Evolutionary conservation across 2,888 invertebrate genomes (phyloP).

Genomic region (Lordiphosa fenestrarum): DNA sequence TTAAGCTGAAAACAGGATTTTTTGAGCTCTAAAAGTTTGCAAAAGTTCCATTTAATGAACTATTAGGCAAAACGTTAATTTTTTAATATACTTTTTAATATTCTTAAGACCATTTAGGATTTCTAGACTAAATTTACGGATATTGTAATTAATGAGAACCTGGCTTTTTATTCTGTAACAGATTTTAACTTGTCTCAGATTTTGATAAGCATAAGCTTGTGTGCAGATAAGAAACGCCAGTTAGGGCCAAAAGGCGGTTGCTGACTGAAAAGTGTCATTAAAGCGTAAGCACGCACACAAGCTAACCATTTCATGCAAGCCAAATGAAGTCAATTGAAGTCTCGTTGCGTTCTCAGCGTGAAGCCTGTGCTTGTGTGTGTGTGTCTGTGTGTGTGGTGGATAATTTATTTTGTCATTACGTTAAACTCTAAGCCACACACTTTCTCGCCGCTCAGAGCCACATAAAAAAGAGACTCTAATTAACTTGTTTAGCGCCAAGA

Average conservation of each 20-base stretch:
- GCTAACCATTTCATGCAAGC: conserved; percentile 14
- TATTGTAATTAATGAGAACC: no score
- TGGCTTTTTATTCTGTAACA: not conserved
- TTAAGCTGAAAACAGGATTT: no score
- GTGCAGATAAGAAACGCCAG: conserved; percentile 10
- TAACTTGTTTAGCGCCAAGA: conserved; percentile 69
- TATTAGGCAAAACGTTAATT: no score
- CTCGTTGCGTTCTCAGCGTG: conserved; percentile 13
- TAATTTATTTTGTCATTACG: conserved; percentile 76
- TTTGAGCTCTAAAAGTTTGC: no score
- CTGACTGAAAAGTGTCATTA: conserved; percentile 57
- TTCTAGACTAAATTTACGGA: no score
- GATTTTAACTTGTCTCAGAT: not conserved
- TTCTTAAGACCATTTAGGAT: no score
- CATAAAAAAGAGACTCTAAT: conserved; percentile 56
- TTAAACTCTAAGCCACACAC: conserved; percentile 52
- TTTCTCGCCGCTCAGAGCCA: conserved; percentile 16
- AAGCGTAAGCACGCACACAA: conserved; percentile 25
- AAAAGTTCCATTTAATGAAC: no score
- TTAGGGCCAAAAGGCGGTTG: no score
- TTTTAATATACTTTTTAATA: no score
- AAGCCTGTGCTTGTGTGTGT: conserved; percentile 22
- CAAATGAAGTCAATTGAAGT: conserved; percentile 65
- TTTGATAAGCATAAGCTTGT: conserved; percentile 49
- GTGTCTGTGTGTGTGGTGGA: conserved; percentile 39